Base-by-base conservation (phyloP, 2,888 invertebrate genomes). In the Poecilobothrus nobilitatus region DNA sequence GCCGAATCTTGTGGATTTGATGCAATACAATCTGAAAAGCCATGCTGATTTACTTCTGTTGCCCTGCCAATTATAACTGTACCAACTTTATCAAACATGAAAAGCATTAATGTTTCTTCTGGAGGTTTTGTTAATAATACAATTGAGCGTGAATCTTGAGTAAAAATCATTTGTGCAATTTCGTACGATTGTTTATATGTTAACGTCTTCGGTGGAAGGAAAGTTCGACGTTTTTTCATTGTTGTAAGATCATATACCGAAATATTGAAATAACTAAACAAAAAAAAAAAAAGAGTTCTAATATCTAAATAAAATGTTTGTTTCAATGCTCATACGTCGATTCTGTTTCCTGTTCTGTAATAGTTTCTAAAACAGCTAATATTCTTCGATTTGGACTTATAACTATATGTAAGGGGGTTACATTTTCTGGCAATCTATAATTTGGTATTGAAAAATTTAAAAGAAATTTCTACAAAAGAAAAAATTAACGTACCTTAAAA, bases 41-140 rank as follows among this genome's bases (percentile, higher is more conserved):
- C 77, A 6, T 78, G 76, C 2, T 76, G 74, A 44, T 79, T 78
- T 9, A 74, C 73, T 1, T 74, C 71, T 0, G 79, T 78, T 18
- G 79, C 77, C 0, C 78, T 75, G 0, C 76, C 78, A 68, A 79
- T 78, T 33, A 79, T 74, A 22, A 79, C 74, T 0, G 80, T 78
- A 53, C 89, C 91, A 87, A 78, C 90, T 89, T 84, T 92, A 91
- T 81, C 90, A 88, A 76, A 92, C 85, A 82, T 92, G 83, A 74
- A 86, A 88, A 89, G 91, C 90, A 78, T 94, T 3, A 82, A 65
- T 68, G 75, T 78, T 70, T 80, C 79, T n/a, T 79, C 94, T 0
- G 95, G 94, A 71, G 89, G 89, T 3, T 91, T 91, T 0, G 92
- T 91, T 41, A 96, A 87, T 0, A 91, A 87, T 1, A 91, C 87